Evolutionary conservation across 2,113 vertebrate species (phyloP).

Genomic region (Ahaetulla prasina): DNA sequence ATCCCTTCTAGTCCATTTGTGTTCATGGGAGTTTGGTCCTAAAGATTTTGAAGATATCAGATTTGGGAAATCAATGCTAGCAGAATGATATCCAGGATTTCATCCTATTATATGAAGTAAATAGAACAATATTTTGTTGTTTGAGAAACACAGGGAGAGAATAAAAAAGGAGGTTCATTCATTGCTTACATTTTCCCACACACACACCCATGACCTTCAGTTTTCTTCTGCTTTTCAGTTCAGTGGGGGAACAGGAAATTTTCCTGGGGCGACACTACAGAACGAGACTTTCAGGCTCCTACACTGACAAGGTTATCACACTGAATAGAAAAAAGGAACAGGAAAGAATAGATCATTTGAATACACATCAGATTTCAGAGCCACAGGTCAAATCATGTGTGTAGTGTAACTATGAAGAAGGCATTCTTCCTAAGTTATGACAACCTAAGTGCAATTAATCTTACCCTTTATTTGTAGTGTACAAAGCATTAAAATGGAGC

Average conservation of each 20-base stretch:
- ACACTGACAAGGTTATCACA: constrained; percentile 26
- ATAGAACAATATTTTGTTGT: background rate
- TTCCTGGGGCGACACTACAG: constrained; percentile 1
- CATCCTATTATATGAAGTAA: background rate
- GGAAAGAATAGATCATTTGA: constrained; percentile 7
- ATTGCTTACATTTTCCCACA: background rate
- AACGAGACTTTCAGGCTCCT: constrained; percentile 32
- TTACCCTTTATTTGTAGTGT: background rate
- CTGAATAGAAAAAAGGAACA: background rate
- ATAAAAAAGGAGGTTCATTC: background rate
- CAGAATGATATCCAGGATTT: background rate
- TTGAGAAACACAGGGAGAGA: background rate
- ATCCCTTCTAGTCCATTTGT: background rate
- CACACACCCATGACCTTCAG: background rate
- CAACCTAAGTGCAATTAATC: background rate
- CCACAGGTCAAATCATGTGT: background rate
- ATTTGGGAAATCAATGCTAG: background rate
- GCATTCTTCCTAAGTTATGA: background rate
- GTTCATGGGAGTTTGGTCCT: background rate
- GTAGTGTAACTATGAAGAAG: background rate
- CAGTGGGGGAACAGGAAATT: background rate
- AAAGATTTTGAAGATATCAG: background rate
- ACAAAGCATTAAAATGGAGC: background rate
- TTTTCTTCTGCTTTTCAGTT: constrained; percentile 1
- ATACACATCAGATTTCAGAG: constrained; percentile 8